A percentile compares a stretch with the other conserved stretches of the same genome.
phyloP scores from a whole-genome alignment of 2,888 invertebrate genomes.

The Phaedon cochleariae region DNA sequence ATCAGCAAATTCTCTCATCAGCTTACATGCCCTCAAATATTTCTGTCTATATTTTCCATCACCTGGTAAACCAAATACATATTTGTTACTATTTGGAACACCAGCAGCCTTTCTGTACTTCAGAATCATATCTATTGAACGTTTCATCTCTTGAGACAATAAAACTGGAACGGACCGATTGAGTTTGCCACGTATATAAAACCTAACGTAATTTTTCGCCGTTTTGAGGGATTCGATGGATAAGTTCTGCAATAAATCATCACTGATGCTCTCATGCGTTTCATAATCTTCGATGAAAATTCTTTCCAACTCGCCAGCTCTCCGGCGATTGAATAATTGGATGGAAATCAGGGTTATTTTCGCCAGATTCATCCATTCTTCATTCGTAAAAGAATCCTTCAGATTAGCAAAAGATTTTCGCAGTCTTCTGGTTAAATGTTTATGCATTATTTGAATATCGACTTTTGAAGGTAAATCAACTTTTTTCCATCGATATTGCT shows the following conservation, averaged over 20 bases:
- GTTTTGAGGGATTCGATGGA: neutral
- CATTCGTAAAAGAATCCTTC: neutral
- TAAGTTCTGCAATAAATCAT: constrained; percentile 8
- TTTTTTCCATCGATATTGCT: constrained; percentile 2
- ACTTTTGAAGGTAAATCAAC: constrained; percentile 14
- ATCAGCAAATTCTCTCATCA: constrained; percentile 37
- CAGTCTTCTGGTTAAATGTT: constrained; percentile 1
- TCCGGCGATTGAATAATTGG: constrained; percentile 26
- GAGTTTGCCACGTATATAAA: constrained; percentile 22
- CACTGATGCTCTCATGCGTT: constrained; percentile 13
- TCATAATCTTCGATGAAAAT: neutral
- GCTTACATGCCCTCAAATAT: constrained; percentile 40
- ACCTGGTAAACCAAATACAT: constrained; percentile 20
- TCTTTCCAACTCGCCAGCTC: no score
- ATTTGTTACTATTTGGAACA: constrained; percentile 19
- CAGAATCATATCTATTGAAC: constrained; percentile 14
- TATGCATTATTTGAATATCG: constrained; percentile 22
- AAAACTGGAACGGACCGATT: constrained; percentile 23
- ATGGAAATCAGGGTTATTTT: constrained; percentile 20
- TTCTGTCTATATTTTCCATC: neutral
- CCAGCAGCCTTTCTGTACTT: constrained; percentile 10
- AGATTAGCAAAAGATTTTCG: neutral
- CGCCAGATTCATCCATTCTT: constrained; percentile 5
- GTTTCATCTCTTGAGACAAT: neutral
- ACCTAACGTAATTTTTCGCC: constrained; percentile 22